Evolutionary conservation across 2,113 vertebrate genomes (phyloP).

Genomic region (Carassius gibelio): DNA sequence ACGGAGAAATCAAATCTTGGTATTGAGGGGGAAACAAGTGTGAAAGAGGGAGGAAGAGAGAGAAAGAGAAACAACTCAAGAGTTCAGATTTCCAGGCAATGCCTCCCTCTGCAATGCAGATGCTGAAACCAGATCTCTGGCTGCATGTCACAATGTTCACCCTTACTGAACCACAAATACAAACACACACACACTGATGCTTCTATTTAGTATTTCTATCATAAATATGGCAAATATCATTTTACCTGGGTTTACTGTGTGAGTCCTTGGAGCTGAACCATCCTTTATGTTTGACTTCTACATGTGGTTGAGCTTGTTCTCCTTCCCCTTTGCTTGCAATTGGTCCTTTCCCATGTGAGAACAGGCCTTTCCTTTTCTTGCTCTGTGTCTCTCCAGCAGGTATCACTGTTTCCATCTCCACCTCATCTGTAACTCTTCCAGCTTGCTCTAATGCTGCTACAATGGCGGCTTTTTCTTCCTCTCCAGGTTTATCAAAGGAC

Average conservation of each 20-base stretch:
- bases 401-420: constrained; percentile 41
- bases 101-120: constrained; percentile 69
- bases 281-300: constrained; percentile 79
- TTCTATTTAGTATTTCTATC: neutral
- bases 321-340: constrained; percentile 66
- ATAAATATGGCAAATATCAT: neutral
- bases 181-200: neutral
- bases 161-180: neutral
- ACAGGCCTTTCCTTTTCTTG: constrained; percentile 77
- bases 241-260: constrained; percentile 89
- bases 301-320: constrained; percentile 56
- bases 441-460: constrained; percentile 76
- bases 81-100: constrained; percentile 45
- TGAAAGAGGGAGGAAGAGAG: neutral
- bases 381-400: constrained; percentile 60
- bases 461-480: constrained; percentile 79
- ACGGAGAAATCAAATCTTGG: constrained; percentile 17
- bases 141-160: constrained; percentile 25
- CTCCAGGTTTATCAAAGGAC: constrained; percentile 76
- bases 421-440: constrained; percentile 61
- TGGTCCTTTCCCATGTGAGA: constrained; percentile 74
- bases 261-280: constrained; percentile 89
- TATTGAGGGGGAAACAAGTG: neutral
- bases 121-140: constrained; percentile 66
- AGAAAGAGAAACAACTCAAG: constrained; percentile 39